Evolutionary conservation across 2,888 invertebrate genomes (phyloP), one percentile per base, ranked within the genome.

Genomic region (Meteorus colon): DNA sequence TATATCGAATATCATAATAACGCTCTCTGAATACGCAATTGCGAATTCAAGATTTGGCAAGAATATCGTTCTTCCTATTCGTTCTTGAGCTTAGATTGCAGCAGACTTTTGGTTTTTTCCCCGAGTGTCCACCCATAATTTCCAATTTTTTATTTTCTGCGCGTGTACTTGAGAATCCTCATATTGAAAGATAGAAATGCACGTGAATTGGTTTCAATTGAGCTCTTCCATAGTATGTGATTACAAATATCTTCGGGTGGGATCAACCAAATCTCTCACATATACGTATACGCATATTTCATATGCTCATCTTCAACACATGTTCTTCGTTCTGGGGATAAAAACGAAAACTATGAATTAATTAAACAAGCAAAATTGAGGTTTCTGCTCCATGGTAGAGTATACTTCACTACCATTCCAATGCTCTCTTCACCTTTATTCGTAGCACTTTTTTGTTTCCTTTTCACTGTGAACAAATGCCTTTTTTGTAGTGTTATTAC

Each of bases 1-100:
- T 72, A 72, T 72, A 45, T 72, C 63, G 45, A 72, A 55, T 55
- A 41, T 72, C 55, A 55, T 34, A 69, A 55, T 55, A 69, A 69
- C 65, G 37, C 27, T 19, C 24, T 3, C 34, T 65, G 65, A 65
- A 65, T 65, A 65, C 65, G 8, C 65, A 37, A 65, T 65, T 65
- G 29, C 37, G 34, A 65, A 65, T 65, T 19, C 65, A 12, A 24
- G 19, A 37, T 37, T n/a, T 55, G 0, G 19, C 8, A 10, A 4
- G 29, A 16, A 27, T 62, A 27, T 62, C 62, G 4, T 31, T 62
- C 31, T 19, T 19, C 19, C 14, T 37, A 19, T 65, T 41, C 41
- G 10, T 19, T 34, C 34, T 65, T n/a, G 5, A 29, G 12, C 34
- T 24, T 24, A n/a, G 37, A 65, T 65, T 65, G 12, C 24, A 34